Percentiles rank a stretch among this genome's conserved stretches.
These are phyloP conservation scores for Homalodisca vitripennis DNA, from an alignment of 1,140 invertebrate genomes.

Conservation along the genomic window DNA sequence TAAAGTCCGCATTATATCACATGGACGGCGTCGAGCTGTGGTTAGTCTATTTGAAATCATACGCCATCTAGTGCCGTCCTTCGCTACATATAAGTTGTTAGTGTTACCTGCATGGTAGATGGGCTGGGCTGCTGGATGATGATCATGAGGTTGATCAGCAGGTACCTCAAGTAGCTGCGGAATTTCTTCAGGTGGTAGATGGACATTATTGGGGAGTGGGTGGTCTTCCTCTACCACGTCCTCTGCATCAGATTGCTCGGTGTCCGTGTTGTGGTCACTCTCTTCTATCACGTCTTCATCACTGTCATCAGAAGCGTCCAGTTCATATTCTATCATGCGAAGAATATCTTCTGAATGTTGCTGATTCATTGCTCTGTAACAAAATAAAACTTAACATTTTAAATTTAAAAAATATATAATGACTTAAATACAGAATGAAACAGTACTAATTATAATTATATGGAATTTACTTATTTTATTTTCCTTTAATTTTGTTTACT, in stretches of 20 bases:
- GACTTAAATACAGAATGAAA: no score
- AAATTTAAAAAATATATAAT: no score
- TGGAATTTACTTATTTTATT: no score
- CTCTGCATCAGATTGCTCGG: background rate
- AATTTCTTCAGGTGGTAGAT: no score
- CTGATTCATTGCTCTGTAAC: no score
- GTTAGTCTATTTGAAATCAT: background rate
- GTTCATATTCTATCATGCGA: constrained; percentile 6
- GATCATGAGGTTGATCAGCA: background rate
- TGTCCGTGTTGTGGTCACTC: constrained; percentile 1
- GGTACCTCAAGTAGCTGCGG: background rate
- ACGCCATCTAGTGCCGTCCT: background rate
- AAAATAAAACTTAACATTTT: no score
- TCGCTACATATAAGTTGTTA: background rate
- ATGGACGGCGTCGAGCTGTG: background rate
- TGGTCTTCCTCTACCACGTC: background rate
- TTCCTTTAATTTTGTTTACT: no score
- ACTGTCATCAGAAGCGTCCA: background rate
- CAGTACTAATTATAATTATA: no score
- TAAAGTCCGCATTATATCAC: background rate
- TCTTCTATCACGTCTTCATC: constrained; percentile 2
- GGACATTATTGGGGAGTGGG: no score
- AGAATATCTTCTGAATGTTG: no score
- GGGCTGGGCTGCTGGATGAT: background rate
- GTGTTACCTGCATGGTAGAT: background rate